These are phyloP conservation scores for Haemorhous mexicanus DNA, from an alignment of 2,113 vertebrate species.

Conservation along the genomic window DNA sequence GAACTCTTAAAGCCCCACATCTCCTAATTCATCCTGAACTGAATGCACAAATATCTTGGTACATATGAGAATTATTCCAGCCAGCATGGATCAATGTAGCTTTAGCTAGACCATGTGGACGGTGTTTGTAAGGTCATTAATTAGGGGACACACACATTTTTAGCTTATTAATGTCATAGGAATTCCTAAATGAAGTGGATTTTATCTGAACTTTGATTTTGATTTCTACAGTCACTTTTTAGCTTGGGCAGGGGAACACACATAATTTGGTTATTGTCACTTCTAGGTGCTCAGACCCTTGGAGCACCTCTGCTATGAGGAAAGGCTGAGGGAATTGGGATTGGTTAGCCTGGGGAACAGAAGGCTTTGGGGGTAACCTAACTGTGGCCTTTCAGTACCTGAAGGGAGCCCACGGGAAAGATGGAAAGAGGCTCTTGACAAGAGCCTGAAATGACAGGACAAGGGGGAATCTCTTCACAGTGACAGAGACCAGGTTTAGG, in stretches of 20 bases:
- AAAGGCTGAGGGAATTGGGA: not conserved
- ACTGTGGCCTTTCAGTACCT: not conserved
- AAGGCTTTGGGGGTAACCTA: not conserved
- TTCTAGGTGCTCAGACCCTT: not conserved
- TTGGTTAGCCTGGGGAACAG: not conserved
- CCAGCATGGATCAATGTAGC: not conserved
- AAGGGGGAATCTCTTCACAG: no score
- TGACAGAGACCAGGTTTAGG: fast-evolving
- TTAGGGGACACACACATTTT: not conserved
- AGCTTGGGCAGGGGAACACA: not conserved
- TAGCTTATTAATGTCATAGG: not conserved
- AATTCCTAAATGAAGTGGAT: not conserved
- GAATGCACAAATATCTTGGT: not conserved
- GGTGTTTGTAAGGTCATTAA: not conserved
- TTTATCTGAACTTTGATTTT: not conserved
- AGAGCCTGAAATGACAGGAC: not conserved
- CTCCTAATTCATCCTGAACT: not conserved
- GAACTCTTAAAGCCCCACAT: not conserved
- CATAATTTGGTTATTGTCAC: not conserved
- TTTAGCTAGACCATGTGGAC: not conserved
- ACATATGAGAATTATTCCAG: not conserved
- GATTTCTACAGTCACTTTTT: not conserved
- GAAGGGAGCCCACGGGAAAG: not conserved
- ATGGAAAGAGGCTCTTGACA: not conserved
- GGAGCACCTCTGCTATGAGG: not conserved